These are phyloP conservation scores for Prionace glauca DNA, from an alignment of 2,797 vertebrate genomes.

Conservation along the genomic window DNA sequence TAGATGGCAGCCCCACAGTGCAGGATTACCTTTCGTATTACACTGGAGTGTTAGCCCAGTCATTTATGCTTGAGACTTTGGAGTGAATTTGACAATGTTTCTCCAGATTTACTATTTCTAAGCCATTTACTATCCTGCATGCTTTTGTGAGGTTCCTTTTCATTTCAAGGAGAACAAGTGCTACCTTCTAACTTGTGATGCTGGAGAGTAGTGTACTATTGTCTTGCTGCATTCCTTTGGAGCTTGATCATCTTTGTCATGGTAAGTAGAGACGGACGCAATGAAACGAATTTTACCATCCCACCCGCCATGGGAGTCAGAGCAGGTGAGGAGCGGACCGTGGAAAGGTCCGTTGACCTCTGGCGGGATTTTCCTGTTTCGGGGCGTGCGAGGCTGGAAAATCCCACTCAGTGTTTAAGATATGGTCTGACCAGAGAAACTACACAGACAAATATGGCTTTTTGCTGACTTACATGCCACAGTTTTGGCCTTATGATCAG, in stretches of 20 bases:
- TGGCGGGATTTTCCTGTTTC: no score
- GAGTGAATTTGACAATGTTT: neutral
- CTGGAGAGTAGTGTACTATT: neutral
- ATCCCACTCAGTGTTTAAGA: neutral
- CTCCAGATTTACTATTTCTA: neutral
- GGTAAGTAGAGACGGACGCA: neutral
- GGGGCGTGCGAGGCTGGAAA: no score
- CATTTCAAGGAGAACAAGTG: neutral
- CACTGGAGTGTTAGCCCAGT: neutral
- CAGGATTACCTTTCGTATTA: neutral
- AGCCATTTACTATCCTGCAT: neutral
- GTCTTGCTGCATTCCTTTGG: neutral
- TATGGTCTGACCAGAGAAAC: neutral
- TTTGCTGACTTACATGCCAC: neutral
- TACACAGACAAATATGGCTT: neutral
- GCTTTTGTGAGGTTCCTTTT: neutral
- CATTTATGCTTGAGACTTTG: neutral
- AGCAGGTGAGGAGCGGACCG: no score
- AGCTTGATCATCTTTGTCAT: neutral
- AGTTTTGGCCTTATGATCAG: neutral
- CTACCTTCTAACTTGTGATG: neutral
- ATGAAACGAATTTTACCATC: neutral
- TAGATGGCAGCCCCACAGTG: neutral
- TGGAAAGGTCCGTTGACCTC: no score
- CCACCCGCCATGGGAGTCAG: no score